phyloP scores from a whole-genome alignment of 2,797 vertebrate genomes.

The Sebastes goodei region DNA sequence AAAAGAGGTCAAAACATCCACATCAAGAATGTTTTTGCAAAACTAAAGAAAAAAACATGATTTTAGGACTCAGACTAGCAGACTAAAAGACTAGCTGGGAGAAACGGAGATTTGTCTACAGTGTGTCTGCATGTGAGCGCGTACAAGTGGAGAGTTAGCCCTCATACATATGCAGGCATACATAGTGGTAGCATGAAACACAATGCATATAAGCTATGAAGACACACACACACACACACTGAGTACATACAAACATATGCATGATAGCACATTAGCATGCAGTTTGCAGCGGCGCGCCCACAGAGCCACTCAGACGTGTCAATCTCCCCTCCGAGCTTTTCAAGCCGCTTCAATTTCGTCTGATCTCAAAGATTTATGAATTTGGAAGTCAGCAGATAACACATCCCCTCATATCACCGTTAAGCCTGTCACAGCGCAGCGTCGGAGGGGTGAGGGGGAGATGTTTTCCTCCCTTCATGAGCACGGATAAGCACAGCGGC shows the following conservation, averaged over 20 bases:
- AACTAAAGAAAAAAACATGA: neutral
- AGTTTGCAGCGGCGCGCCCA: slow-evolving; percentile 47
- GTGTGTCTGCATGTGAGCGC: neutral
- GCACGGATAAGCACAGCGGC: slow-evolving; percentile 33
- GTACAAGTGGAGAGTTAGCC: slow-evolving; percentile 4
- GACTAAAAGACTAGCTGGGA: too few species aligned
- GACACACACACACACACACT: neutral
- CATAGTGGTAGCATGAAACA: slow-evolving; percentile 29
- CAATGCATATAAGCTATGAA: slow-evolving; percentile 10
- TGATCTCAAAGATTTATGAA: slow-evolving; percentile 82
- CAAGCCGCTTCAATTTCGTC: slow-evolving; percentile 77
- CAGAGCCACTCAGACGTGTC: slow-evolving; percentile 73
- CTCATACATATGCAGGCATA: slow-evolving; percentile 53
- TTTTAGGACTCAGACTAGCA: neutral
- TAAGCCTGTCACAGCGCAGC: slow-evolving; percentile 62
- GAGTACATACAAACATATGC: slow-evolving; percentile 48
- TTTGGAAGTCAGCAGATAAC: slow-evolving; percentile 81
- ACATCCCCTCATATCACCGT: slow-evolving; percentile 74
- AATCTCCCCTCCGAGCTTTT: slow-evolving; percentile 71
- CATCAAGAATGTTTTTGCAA: neutral
- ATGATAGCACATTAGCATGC: slow-evolving; percentile 66
- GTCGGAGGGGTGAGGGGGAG: neutral
- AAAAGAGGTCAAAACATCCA: neutral
- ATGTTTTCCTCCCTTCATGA: slow-evolving; percentile 47
- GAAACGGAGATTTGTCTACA: neutral